Percentiles rank a stretch among this genome's conserved stretches.
phyloP scores from a whole-genome alignment of 1,140 invertebrate genomes.

The Drosophila suzukii region DNA sequence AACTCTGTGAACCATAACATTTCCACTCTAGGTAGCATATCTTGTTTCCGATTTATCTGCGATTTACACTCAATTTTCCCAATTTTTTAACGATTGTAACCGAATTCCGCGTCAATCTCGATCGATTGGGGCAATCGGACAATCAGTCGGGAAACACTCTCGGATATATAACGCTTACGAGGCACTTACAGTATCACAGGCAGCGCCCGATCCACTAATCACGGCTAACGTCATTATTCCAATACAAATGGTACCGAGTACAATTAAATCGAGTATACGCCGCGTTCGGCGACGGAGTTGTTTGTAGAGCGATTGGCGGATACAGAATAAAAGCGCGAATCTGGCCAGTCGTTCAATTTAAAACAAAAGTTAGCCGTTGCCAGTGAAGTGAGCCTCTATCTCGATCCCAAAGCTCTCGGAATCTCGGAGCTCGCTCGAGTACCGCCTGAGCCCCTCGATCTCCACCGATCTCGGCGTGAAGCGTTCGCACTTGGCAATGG shows the following conservation, averaged over 20 bases:
- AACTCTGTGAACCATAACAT: not conserved
- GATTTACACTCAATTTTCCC: slow-evolving; percentile 8
- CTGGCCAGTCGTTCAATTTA: slow-evolving; percentile 58
- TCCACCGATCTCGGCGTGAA: slow-evolving; percentile 17
- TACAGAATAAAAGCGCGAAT: slow-evolving; percentile 63
- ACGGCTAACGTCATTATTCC: slow-evolving; percentile 52
- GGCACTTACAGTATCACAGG: slow-evolving; percentile 63
- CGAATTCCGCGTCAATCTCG: slow-evolving; percentile 24
- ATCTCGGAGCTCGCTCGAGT: slow-evolving; percentile 67
- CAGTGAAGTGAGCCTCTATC: slow-evolving; percentile 45
- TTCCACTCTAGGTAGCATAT: not conserved
- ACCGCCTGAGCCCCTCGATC: slow-evolving; percentile 12
- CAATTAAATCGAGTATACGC: slow-evolving; percentile 64
- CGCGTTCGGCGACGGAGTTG: slow-evolving; percentile 35
- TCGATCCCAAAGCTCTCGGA: slow-evolving; percentile 56
- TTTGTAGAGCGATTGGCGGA: slow-evolving; percentile 59
- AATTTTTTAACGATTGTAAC: not conserved
- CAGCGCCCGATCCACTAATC: slow-evolving; percentile 50
- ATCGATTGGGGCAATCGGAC: slow-evolving; percentile 17
- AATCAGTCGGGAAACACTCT: slow-evolving; percentile 27
- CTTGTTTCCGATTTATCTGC: slow-evolving; percentile 2
- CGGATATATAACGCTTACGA: slow-evolving; percentile 29
- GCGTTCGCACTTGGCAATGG: slow-evolving; percentile 59
- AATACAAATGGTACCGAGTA: slow-evolving; percentile 6
- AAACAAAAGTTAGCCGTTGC: slow-evolving; percentile 51